Evolutionary conservation across 2,888 invertebrate species (phyloP).

Genomic region (Helobdella robusta): DNA sequence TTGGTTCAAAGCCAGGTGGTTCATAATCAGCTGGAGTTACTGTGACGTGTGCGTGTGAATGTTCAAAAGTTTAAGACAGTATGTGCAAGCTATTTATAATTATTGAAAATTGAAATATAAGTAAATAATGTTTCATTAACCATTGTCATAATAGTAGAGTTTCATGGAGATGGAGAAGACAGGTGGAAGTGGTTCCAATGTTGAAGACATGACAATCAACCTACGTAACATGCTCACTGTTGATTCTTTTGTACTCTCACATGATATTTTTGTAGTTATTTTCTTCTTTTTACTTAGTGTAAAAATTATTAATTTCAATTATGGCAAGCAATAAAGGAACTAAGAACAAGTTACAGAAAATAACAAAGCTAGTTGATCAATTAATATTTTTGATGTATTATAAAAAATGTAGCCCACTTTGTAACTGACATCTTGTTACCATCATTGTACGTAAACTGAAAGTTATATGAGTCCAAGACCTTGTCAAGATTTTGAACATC

Average conservation of each 20-base stretch:
- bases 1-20: conserved; percentile 49
- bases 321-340: background rate
- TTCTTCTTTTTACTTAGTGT: conserved; percentile 40
- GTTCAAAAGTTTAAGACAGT: background rate
- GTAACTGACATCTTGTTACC: conserved; percentile 7
- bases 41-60: conserved; percentile 37
- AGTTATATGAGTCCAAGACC: conserved; percentile 12
- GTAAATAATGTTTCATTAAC: conserved; percentile 32
- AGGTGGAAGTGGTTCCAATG: conserved; percentile 47
- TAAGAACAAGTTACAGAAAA: background rate
- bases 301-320: background rate
- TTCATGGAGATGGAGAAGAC: conserved; percentile 50
- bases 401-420: conserved; percentile 3
- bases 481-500: conserved; percentile 12
- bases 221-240: conserved; percentile 47
- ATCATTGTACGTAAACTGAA: conserved; percentile 20
- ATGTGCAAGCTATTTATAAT: background rate
- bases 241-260: conserved; percentile 46
- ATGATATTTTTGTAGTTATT: conserved; percentile 40
- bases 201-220: conserved; percentile 47
- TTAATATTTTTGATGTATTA: background rate
- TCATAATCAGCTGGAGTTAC: conserved; percentile 51
- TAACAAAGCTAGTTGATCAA: background rate
- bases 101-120: background rate
- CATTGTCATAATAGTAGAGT: conserved; percentile 50